These are phyloP conservation scores for Lordiphosa clarofinis DNA, from an alignment of 1,140 invertebrate species.

Conservation along the genomic window DNA sequence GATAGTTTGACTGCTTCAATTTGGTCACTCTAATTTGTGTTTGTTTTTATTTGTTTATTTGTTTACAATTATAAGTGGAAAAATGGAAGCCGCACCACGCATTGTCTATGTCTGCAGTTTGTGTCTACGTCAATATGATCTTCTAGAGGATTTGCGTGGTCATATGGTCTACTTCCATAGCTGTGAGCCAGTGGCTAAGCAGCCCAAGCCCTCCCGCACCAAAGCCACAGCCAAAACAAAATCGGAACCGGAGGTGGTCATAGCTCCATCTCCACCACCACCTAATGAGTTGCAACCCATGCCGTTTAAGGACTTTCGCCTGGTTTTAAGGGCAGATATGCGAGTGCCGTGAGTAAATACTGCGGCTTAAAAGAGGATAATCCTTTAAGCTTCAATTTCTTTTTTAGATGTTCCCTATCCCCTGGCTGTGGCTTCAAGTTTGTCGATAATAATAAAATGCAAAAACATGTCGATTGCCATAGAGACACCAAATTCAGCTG, in stretches of 20 bases:
- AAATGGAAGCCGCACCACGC: constrained; percentile 37
- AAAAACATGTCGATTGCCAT: constrained; percentile 81
- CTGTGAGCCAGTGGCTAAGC: constrained; percentile 27
- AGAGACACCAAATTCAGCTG: constrained; percentile 80
- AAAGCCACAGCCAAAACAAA: constrained; percentile 5
- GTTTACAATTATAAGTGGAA: too few relatives aligned
- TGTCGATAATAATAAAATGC: constrained; percentile 79
- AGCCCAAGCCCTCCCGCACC: constrained; percentile 5
- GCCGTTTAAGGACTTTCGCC: constrained; percentile 69
- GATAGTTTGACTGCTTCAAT: neutral
- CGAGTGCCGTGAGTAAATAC: constrained; percentile 30
- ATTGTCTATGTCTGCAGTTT: constrained; percentile 80
- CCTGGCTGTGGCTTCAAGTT: constrained; percentile 81
- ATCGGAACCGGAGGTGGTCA: neutral
- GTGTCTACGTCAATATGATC: constrained; percentile 80
- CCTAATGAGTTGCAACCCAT: constrained; percentile 49
- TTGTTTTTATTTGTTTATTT: too few relatives aligned
- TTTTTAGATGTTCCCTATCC: constrained; percentile 80
- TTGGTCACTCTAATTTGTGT: too few relatives aligned
- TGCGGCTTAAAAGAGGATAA: too few relatives aligned
- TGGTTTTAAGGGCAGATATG: constrained; percentile 50
- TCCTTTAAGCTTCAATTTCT: neutral
- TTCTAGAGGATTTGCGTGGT: constrained; percentile 80
- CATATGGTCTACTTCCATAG: constrained; percentile 81
- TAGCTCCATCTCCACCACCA: neutral